Conservation (phyloP, 2,113 vertebrate genomes). For the Hippocampus guttulatus region DNA sequence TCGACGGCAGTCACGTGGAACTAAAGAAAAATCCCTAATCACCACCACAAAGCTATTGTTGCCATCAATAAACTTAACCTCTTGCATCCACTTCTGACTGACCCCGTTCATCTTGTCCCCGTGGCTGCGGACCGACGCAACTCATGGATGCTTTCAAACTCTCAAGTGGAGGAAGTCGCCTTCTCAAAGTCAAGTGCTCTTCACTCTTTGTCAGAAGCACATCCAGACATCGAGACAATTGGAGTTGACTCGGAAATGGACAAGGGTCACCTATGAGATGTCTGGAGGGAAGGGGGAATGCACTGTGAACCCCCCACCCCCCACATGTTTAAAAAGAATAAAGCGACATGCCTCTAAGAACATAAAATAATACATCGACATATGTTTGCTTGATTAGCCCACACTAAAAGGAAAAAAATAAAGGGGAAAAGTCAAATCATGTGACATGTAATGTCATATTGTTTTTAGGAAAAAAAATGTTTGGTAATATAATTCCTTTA, state of each 20-base stretch:
- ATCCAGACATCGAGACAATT: constrained; percentile 45
- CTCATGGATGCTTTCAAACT: constrained; percentile 29
- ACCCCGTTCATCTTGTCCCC: constrained; percentile 25
- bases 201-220: constrained; percentile 20
- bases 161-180: constrained; percentile 59
- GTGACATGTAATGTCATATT: too few species aligned
- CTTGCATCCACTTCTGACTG: constrained; percentile 38
- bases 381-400: background rate
- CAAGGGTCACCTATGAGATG: constrained; percentile 20
- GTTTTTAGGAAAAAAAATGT: too few species aligned
- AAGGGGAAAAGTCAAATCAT: too few species aligned
- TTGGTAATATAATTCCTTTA: too few species aligned
- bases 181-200: constrained; percentile 53
- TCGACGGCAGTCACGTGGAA: too few species aligned
- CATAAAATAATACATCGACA: background rate
- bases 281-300: background rate
- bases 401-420: too few species aligned
- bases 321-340: background rate
- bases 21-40: background rate
- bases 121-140: constrained; percentile 27
- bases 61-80: constrained; percentile 49
- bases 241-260: constrained; percentile 25
- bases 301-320: background rate
- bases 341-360: background rate
- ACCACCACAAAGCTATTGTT: constrained; percentile 46